A percentile compares a stretch with the other conserved stretches of the same genome.
These are phyloP conservation scores for Okapia johnstoni DNA, from an alignment of 2,113 vertebrate species.

Conservation along the genomic window DNA sequence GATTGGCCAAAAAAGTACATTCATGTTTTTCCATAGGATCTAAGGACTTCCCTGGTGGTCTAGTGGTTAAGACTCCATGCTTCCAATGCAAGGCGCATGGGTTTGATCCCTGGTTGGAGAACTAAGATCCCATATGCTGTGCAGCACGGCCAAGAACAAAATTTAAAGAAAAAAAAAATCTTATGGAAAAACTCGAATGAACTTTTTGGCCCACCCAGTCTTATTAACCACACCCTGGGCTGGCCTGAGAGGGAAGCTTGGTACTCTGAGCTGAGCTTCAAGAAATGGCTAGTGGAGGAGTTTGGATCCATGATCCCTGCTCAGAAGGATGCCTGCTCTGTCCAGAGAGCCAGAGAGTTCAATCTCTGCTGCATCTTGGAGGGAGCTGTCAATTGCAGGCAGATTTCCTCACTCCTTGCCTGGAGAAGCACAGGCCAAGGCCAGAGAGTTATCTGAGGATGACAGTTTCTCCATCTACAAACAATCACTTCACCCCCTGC, in stretches of 20 bases:
- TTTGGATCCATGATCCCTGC: background rate
- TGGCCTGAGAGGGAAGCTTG: background rate
- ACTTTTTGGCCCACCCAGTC: background rate
- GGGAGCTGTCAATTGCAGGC: fast-evolving
- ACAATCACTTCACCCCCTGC: background rate
- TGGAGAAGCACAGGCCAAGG: background rate
- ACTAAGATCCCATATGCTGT: background rate
- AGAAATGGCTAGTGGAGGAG: background rate
- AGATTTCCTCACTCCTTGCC: background rate
- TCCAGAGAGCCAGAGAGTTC: background rate
- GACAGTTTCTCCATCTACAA: background rate
- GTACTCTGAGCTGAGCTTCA: background rate
- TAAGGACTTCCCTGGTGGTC: background rate
- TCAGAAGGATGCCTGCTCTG: background rate
- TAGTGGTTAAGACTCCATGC: background rate
- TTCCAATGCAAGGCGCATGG: background rate
- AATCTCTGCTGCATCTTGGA: fast-evolving
- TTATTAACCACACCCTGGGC: fast-evolving
- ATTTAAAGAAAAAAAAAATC: background rate
- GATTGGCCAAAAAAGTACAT: background rate
- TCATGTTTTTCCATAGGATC: background rate
- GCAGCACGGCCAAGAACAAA: background rate
- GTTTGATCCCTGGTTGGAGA: background rate
- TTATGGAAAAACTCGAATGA: background rate
- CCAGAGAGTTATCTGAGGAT: background rate